phyloP scores from a whole-genome alignment of 2,113 vertebrate species.

The Siphamia tubifer region DNA sequence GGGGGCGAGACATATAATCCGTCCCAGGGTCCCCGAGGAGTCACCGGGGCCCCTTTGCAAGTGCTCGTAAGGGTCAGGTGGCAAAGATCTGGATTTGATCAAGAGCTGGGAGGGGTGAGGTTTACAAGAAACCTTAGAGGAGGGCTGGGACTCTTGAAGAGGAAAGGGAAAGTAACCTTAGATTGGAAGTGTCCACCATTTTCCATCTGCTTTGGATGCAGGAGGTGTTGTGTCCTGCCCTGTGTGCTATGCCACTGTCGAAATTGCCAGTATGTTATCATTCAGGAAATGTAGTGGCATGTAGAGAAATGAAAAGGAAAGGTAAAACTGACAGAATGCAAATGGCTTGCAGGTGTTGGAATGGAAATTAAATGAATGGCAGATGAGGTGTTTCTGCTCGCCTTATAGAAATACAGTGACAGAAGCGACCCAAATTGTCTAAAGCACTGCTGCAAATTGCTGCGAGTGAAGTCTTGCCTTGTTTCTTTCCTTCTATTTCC shows the following conservation, averaged over 20 bases:
- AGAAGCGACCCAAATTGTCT: conserved; percentile 70
- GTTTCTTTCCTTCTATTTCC: not conserved
- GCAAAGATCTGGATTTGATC: conserved; percentile 68
- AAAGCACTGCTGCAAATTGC: conserved; percentile 50
- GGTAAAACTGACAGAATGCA: conserved; percentile 67
- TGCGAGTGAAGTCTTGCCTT: conserved; percentile 26
- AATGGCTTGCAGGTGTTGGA: conserved; percentile 63
- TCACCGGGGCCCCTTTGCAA: conserved; percentile 12
- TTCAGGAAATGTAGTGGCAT: conserved; percentile 65
- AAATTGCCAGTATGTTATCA: conserved; percentile 60
- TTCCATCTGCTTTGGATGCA: conserved; percentile 54
- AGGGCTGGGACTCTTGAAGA: conserved; percentile 4
- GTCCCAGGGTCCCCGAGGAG: conserved; percentile 43
- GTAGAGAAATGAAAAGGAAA: conserved; percentile 56
- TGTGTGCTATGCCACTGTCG: conserved; percentile 20
- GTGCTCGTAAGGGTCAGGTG: conserved; percentile 63
- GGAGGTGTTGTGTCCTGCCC: conserved; percentile 19
- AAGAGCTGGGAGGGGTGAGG: not conserved
- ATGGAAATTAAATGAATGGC: conserved; percentile 66
- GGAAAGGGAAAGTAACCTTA: conserved; percentile 12
- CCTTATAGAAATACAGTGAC: conserved; percentile 55
- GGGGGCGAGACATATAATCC: conserved; percentile 55
- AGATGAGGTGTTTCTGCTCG: conserved; percentile 65
- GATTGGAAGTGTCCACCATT: conserved; percentile 3
- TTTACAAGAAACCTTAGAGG: conserved; percentile 48